phyloP scores from a whole-genome alignment of 2,888 invertebrate species.

The Ornithoptera priamus region DNA sequence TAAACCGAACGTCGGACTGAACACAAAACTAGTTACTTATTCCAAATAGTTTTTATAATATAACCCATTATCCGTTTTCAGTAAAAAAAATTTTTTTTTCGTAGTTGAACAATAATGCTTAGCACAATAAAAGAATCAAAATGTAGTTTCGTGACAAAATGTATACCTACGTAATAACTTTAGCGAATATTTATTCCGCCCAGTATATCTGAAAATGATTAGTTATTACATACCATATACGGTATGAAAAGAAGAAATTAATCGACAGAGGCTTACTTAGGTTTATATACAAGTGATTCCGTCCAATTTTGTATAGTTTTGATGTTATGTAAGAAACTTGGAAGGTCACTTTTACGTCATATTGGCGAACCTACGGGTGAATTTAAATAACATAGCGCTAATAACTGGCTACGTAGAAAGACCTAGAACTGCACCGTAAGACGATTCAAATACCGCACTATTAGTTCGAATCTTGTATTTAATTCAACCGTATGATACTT shows the following conservation, averaged over 20 bases:
- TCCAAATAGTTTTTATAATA: background rate
- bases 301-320: no score
- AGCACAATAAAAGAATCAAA: background rate
- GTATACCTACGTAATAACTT: no score
- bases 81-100: background rate
- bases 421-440: background rate
- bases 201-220: no score
- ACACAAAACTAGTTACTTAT: background rate
- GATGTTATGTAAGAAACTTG: background rate
- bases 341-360: background rate
- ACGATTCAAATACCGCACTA: conserved; percentile 5
- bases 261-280: no score
- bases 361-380: conserved; percentile 1
- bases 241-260: no score
- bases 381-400: conserved; percentile 31
- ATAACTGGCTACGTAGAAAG: conserved; percentile 36
- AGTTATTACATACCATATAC: no score
- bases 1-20: background rate
- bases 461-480: background rate
- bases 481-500: background rate
- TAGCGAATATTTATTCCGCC: no score
- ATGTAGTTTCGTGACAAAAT: background rate
- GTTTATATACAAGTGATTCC: no score
- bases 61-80: background rate
- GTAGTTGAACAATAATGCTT: background rate